A percentile compares a stretch with the other conserved stretches of the same genome.
phyloP scores from a whole-genome alignment of 2,113 vertebrate genomes.

The Pedionomus torquatus region DNA sequence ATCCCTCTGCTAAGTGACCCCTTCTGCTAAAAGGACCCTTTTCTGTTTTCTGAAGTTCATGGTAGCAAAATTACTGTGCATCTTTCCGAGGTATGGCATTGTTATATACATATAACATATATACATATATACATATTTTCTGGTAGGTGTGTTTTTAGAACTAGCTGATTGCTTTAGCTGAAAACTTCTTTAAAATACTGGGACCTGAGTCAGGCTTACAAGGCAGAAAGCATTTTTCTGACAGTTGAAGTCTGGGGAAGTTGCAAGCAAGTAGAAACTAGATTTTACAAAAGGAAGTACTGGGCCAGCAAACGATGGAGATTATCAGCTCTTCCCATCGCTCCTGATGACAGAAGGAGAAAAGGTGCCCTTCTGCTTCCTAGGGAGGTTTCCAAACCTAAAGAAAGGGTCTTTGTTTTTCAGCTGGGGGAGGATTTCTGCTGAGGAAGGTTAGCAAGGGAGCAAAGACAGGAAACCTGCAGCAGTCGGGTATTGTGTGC shows the following conservation, averaged over 20 bases:
- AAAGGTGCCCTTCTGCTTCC: conserved; percentile 32
- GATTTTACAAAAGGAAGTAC: conserved; percentile 11
- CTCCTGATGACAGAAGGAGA: conserved; percentile 8
- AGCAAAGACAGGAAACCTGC: not conserved
- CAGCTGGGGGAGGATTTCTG: not conserved
- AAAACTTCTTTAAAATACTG: not conserved
- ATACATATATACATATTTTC: not conserved
- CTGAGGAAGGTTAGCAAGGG: not conserved
- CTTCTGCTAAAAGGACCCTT: not conserved
- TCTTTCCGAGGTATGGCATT: not conserved
- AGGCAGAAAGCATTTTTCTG: not conserved
- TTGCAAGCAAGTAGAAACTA: conserved; percentile 36
- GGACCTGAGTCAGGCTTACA: not conserved
- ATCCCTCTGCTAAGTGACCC: not conserved
- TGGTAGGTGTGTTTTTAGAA: not conserved
- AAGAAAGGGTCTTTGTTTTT: conserved; percentile 26
- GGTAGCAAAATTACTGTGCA: not conserved
- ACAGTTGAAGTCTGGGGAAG: not conserved
- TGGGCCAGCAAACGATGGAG: not conserved
- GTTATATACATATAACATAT: no score
- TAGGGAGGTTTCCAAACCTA: not conserved
- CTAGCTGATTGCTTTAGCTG: not conserved
- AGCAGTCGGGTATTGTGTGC: not conserved
- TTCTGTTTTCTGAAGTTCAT: not conserved
- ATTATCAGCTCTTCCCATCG: conserved; percentile 13